Evolutionary conservation across 2,888 invertebrate genomes (phyloP).

Genomic region (Autographa gamma): DNA sequence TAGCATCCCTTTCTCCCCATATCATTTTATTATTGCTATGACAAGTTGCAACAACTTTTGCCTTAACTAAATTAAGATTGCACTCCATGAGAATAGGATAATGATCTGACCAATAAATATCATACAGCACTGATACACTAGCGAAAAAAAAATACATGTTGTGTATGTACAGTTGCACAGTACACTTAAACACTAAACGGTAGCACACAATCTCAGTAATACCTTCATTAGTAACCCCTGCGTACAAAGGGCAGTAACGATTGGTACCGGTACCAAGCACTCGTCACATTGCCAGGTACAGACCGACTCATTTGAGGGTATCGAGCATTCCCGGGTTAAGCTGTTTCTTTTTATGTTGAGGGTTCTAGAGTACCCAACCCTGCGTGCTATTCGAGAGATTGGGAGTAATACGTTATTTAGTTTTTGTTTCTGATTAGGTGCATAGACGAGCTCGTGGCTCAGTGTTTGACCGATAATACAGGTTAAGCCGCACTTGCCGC

Average conservation of each 20-base stretch:
- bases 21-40: too few relatives aligned
- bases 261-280: conserved; percentile 31
- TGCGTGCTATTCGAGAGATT: background rate
- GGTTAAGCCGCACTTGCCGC: too few relatives aligned
- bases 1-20: too few relatives aligned
- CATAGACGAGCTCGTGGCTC: background rate
- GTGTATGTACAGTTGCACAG: too few relatives aligned
- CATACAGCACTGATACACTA: too few relatives aligned
- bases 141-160: too few relatives aligned
- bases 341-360: conserved; percentile 30
- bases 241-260: conserved; percentile 24
- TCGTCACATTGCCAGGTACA: conserved; percentile 13
- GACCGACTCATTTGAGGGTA: conserved; percentile 11
- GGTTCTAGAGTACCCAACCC: conserved; percentile 5
- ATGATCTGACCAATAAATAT: too few relatives aligned
- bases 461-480: too few relatives aligned
- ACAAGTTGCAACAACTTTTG: too few relatives aligned
- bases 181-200: background rate
- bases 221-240: conserved; percentile 28
- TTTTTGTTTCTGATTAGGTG: conserved; percentile 4
- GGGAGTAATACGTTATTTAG: background rate
- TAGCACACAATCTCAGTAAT: conserved; percentile 1
- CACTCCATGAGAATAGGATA: too few relatives aligned
- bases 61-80: too few relatives aligned
- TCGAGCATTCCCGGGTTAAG: conserved; percentile 30